Conservation (phyloP, 2,113 vertebrate species). For the Pyxicephalus adspersus region DNA sequence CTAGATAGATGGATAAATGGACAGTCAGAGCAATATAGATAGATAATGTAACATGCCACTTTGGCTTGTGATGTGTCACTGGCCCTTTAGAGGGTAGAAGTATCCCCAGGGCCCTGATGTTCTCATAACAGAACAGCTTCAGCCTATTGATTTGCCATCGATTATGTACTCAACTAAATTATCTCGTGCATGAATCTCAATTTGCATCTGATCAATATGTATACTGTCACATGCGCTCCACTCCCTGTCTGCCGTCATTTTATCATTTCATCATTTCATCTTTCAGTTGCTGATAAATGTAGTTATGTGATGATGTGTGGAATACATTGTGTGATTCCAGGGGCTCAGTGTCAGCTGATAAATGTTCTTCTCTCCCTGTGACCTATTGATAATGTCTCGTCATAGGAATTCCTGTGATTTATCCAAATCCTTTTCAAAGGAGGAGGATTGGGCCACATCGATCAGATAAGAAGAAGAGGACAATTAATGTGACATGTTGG, state of each 20-base stretch:
- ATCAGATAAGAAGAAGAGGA: background rate
- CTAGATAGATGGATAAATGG: background rate
- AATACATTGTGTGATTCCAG: background rate
- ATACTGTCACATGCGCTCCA: no score
- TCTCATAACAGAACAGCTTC: background rate
- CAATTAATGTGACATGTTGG: no score
- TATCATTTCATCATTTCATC: no score
- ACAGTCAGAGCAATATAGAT: no score
- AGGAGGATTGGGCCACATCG: background rate
- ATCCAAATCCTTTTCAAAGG: conserved; percentile 10
- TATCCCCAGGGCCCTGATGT: background rate
- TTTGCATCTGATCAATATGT: background rate
- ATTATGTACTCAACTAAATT: conserved; percentile 6
- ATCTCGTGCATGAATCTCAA: conserved; percentile 17
- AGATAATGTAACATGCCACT: background rate
- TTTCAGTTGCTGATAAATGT: background rate
- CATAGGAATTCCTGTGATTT: background rate
- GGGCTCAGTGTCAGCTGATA: background rate
- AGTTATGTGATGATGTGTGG: background rate
- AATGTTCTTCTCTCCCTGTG: background rate
- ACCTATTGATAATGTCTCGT: background rate
- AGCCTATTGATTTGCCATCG: conserved; percentile 28
- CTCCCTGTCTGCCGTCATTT: no score
- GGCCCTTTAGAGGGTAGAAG: background rate
- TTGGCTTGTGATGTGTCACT: background rate